Evolutionary conservation across 2,888 invertebrate genomes (phyloP).

Genomic region (Euzetes globulus): DNA sequence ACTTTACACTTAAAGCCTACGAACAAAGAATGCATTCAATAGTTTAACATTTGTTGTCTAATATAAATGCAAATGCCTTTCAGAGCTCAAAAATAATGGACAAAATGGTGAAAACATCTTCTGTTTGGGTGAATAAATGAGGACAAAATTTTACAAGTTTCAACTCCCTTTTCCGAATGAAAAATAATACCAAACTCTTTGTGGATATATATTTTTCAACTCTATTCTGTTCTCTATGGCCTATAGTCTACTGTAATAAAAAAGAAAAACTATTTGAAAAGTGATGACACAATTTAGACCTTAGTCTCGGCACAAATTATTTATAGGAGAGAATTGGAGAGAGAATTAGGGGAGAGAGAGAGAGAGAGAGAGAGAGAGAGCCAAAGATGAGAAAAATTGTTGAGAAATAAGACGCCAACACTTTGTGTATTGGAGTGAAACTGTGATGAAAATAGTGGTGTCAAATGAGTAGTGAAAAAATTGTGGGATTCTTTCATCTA

Average conservation of each 20-base stretch:
- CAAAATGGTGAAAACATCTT: not conserved
- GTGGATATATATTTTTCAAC: not conserved
- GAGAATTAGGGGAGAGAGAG: not conserved
- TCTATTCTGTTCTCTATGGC: too few relatives aligned
- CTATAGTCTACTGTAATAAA: too few relatives aligned
- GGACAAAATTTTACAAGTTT: too few relatives aligned
- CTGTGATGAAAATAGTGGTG: too few relatives aligned
- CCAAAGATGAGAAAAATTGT: not conserved
- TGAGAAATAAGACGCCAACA: not conserved
- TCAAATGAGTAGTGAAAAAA: too few relatives aligned
- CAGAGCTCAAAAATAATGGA: not conserved
- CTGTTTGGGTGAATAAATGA: not conserved
- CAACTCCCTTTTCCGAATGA: not conserved
- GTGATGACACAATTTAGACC: constrained; percentile 5
- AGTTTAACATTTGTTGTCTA: not conserved
- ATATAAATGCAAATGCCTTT: not conserved
- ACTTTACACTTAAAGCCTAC: not conserved
- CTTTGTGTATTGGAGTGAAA: not conserved
- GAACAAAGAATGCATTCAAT: not conserved
- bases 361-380: not conserved
- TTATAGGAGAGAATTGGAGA: not conserved
- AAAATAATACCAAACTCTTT: not conserved
- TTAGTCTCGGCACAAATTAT: not conserved
- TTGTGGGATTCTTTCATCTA: too few relatives aligned
- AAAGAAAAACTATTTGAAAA: not conserved